A percentile compares a stretch with the other conserved stretches of the same genome.
Evolutionary conservation across 2,888 invertebrate species (phyloP).

Genomic region (Ceriagrion tenellum): DNA sequence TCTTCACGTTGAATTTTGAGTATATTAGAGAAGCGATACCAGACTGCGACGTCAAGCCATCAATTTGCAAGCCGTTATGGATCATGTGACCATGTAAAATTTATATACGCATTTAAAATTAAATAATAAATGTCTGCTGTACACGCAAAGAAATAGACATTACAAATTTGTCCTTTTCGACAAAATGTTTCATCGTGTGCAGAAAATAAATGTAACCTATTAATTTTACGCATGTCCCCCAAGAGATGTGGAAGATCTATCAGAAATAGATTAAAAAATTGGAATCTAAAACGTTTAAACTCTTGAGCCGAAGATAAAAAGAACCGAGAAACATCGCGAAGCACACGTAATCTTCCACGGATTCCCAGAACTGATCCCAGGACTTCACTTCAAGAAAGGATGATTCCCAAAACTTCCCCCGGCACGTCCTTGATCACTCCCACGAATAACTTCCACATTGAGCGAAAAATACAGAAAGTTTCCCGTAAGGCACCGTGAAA

Average conservation of each 20-base stretch:
- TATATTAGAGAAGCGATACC: too few species aligned
- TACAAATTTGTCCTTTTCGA: too few species aligned
- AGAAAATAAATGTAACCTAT: too few species aligned
- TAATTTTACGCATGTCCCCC: too few species aligned
- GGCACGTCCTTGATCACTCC: constrained; percentile 39
- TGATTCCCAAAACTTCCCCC: constrained; percentile 6
- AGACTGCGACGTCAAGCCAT: too few species aligned
- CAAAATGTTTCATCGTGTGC: too few species aligned
- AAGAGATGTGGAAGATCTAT: background rate
- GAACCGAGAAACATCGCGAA: background rate
- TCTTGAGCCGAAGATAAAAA: background rate
- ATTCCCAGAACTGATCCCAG: constrained; percentile 22
- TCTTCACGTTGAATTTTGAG: too few species aligned
- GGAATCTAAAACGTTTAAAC: background rate
- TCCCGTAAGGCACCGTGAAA: background rate
- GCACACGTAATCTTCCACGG: constrained; percentile 4
- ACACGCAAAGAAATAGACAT: too few species aligned
- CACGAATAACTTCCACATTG: constrained; percentile 2
- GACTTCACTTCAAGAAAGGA: background rate
- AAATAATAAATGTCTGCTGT: too few species aligned
- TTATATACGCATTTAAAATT: too few species aligned
- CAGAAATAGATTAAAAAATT: background rate
- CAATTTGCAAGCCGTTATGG: too few species aligned
- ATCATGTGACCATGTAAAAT: too few species aligned
- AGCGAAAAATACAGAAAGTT: constrained; percentile 13